Evolutionary conservation across 1,140 invertebrate species (phyloP), one percentile per base, ranked within the genome.

Genomic region (Elymnias hypermnestra): DNA sequence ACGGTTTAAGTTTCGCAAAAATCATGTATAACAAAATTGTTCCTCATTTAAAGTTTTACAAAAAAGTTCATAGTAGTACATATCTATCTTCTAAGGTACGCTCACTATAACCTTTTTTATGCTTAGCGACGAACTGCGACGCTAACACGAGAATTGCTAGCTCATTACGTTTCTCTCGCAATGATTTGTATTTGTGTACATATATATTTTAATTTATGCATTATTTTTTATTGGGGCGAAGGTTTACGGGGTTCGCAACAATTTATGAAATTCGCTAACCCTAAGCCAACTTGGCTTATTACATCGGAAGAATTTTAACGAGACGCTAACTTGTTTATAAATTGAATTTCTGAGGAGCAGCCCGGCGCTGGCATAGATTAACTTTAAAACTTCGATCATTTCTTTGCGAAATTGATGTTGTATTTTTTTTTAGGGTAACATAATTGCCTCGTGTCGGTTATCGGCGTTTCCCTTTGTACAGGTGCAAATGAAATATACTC

Each of bases 231-330:
- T 29, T 4, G 12, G 26, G n/a, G n/a, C n/a, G n/a, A n/a, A n/a
- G n/a, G n/a, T n/a, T n/a, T n/a, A n/a, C n/a, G n/a, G n/a, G n/a
- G n/a, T n/a, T n/a, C n/a, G n/a, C n/a, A n/a, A n/a, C n/a, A n/a
- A n/a, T n/a, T n/a, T n/a, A n/a, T n/a, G n/a, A 25, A 55, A 57
- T 50, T 46, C 44, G 53, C 22, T 44, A 50, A 44, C 21, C 50
- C 41, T 48, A 41, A 54, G 44, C 52, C 49, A 65, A 71, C 56
- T 66, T 58, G 48, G 63, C 64, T 78, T 75, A 78, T 78, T 75
- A 78, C 77, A 75, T 67, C 64, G 57, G 66, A 75, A 70, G 72
- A 82, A 82, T 82, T 82, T 82, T 78, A 81, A 81, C 73, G 62
- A 81, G 67, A 70, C 58, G 65, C 63, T 75, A 81, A 81, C 73